Evolutionary conservation across 2,888 invertebrate genomes (phyloP), one percentile per base, ranked within the genome.

Genomic region (Axea sp.): DNA sequence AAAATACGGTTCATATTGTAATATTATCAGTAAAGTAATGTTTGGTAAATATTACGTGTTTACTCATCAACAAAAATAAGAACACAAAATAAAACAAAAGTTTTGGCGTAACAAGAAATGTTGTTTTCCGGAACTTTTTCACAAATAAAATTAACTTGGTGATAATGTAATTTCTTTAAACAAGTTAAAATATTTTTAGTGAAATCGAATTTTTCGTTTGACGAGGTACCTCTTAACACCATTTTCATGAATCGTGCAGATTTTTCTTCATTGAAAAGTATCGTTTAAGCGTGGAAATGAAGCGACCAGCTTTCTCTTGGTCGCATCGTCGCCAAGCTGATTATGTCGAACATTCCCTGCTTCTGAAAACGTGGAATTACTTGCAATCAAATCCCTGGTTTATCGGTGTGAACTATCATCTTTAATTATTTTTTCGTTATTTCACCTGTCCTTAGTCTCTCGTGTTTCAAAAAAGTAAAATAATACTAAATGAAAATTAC

Each of bases 291-390:
- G 41, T 49, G 39, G 39, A 60, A 68, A 67, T 68, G 59, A 57
- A 60, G 68, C 33, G 51, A 45, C 55, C 51, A 57, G 51, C 72
- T 73, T 73, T 73, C 72, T 73, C 64, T 72, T 14, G 49, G 55
- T 49, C 26, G 41, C 47, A 65, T 71, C 62, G 72, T 72, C 72
- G 51, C 51, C 55, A 30, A 30, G 24, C 30, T 57, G 64, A 72
- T 72, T 64, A 72, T 65, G 57, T 28, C 31, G 72, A 59, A 53
- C 69, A 43, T 68, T 51, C 43, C 39, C 57, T n/a, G 28, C 3
- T 41, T 41, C 45, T 51, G 39, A 41, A 53, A 59, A 59, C 45
- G 37, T 47, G 22, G 41, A 57, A 57, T 55, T 39, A 57, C 14
- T 55, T 30, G 39, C 12, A 31, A 64, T 53, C 43, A 26, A 33